Base-by-base conservation (phyloP, 2,113 vertebrate species). In the Tetrax tetrax region DNA sequence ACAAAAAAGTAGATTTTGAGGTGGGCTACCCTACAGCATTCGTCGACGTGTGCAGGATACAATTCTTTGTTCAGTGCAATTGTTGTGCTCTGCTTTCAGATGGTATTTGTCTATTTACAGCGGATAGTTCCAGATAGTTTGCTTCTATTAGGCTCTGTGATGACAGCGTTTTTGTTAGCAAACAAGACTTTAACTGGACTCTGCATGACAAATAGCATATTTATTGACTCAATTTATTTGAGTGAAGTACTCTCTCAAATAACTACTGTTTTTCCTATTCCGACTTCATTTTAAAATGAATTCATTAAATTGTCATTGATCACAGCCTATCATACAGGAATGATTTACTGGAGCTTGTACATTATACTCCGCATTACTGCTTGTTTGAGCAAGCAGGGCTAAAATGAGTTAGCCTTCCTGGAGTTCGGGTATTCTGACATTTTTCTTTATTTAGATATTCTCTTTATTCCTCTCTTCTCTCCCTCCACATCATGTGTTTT, bases 231-330 rank as follows among this genome's bases (percentile, higher is more conserved):
- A 85, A 95, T 96, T 92, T 97, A 90, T 93, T 84, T 95, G 71
- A 97, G 91, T 90, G 87, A 96, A 97, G 90, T 48, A 93, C 17
- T 65, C 90, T 76, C 95, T 93, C 87, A 83, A 89, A 96, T 90
- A 84, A 94, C 79, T 86, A 82, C 91, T 95, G 81, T 89, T 97
- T 91, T 93, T 77, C 76, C 75, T 90, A 82, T 93, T 93, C 91
- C 91, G 95, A 95, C 87, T 96, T 97, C 29, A 18, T 96, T 96
- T 96, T 87, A 94, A 92, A 96, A 95, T 93, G 66, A 96, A 96
- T 96, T 97, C 96, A 96, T 96, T 97, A 97, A 88, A 94, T 97
- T 95, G 87, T 93, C 96, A 97, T 97, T 94, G 96, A 97, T 96
- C 95, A 93, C 72, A 93, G 89, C 63, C 75, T 93, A 96, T 97